Conservation (phyloP, 2,888 invertebrate genomes). For the Strigamia transsilvanica region DNA sequence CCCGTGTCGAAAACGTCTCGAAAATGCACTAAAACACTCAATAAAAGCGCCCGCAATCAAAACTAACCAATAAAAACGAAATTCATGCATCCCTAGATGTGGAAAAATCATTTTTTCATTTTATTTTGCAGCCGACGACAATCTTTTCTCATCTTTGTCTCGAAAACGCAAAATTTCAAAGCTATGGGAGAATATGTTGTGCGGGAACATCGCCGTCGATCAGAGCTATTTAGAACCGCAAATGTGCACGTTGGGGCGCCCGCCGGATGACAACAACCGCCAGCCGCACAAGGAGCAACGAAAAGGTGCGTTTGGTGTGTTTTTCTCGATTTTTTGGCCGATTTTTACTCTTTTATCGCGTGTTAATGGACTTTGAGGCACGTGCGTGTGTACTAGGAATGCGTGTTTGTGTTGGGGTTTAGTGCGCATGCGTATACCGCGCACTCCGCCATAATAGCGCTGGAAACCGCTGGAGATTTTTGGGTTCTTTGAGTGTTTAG, state of each 20-base stretch:
- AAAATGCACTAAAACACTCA: background rate
- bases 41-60: background rate
- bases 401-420: background rate
- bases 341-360: background rate
- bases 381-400: background rate
- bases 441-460: background rate
- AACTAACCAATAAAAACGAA: background rate
- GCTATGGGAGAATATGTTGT: constrained; percentile 56
- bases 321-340: background rate
- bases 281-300: constrained; percentile 56
- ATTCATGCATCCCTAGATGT: no score
- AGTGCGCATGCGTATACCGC: background rate
- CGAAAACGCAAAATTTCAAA: constrained; percentile 56
- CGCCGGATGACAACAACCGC: constrained; percentile 55
- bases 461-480: background rate
- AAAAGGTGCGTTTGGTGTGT: constrained; percentile 53
- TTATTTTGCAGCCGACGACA: constrained; percentile 52
- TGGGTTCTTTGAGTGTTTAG: background rate
- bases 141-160: constrained; percentile 54
- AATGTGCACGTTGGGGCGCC: constrained; percentile 50
- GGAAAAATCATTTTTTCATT: background rate
- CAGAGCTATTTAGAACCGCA: background rate
- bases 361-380: constrained; percentile 11
- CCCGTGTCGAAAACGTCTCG: background rate
- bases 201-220: constrained; percentile 16